Conservation (phyloP, 2,888 invertebrate genomes). For the Chrysotoxum bicinctum region DNA sequence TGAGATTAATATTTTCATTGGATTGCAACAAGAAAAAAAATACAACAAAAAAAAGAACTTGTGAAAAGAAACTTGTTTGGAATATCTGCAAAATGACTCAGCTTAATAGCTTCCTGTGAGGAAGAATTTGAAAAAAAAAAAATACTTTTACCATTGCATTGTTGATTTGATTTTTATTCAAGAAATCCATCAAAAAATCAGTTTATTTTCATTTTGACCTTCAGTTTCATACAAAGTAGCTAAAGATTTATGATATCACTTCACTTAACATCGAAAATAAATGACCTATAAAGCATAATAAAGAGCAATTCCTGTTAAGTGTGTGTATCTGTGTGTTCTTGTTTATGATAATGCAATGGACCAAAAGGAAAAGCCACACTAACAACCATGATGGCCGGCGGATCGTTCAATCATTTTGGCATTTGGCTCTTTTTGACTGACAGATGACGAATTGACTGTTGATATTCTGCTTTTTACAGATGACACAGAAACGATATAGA, state of each 20-base stretch:
- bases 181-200: background rate
- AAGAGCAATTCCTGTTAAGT: conserved; percentile 16
- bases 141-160: background rate
- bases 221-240: background rate
- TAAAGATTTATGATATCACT: conserved; percentile 4
- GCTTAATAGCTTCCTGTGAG: background rate
- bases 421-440: conserved; percentile 59
- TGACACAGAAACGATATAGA: conserved; percentile 62
- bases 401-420: conserved; percentile 64
- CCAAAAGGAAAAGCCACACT: conserved; percentile 50
- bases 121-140: background rate
- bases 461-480: conserved; percentile 29
- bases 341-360: background rate
- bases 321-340: background rate
- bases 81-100: conserved; percentile 15
- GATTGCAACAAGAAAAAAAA: background rate
- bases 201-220: background rate
- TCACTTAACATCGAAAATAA: background rate
- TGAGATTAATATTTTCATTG: conserved; percentile 21
- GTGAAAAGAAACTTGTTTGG: conserved; percentile 24
- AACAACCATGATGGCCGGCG: background rate
- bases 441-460: conserved; percentile 65
- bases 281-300: conserved; percentile 47
- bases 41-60: background rate
- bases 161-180: background rate